Conservation (phyloP, 1,140 invertebrate genomes). For the Microplitis demolitor region DNA sequence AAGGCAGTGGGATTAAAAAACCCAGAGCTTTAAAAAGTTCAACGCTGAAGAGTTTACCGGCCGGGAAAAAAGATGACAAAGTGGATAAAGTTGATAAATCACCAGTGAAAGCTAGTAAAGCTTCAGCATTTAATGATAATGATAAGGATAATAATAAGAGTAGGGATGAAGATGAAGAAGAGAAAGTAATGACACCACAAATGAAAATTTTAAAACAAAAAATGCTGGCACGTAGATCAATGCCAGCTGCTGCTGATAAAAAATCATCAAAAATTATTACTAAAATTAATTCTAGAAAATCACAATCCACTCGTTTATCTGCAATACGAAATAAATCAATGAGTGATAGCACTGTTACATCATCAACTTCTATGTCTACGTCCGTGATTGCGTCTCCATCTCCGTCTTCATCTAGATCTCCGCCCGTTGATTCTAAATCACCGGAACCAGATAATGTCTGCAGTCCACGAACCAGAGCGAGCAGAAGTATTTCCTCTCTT, state of each 20-base stretch:
- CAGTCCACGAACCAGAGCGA: background rate
- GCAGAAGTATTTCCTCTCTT: background rate
- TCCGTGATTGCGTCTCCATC: no score
- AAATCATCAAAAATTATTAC: constrained; percentile 9
- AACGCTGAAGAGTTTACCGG: background rate
- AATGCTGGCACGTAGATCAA: constrained; percentile 9
- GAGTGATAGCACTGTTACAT: background rate
- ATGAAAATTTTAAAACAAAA: constrained; percentile 33
- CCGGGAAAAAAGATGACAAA: background rate
- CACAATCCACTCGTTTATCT: background rate
- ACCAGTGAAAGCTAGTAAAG: background rate
- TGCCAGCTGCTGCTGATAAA: background rate
- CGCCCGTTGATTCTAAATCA: no score
- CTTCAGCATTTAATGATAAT: background rate
- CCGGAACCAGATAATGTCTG: no score
- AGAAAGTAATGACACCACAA: constrained; percentile 30
- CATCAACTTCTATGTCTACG: no score
- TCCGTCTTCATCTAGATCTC: no score
- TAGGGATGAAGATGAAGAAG: background rate
- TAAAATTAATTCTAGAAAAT: background rate
- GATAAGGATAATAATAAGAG: background rate
- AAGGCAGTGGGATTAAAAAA: constrained; percentile 23
- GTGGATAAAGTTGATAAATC: background rate
- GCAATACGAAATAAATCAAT: background rate
- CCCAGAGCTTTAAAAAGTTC: background rate